These are phyloP conservation scores for Nothura maculosa DNA, from an alignment of 2,797 vertebrate genomes.

Conservation along the genomic window DNA sequence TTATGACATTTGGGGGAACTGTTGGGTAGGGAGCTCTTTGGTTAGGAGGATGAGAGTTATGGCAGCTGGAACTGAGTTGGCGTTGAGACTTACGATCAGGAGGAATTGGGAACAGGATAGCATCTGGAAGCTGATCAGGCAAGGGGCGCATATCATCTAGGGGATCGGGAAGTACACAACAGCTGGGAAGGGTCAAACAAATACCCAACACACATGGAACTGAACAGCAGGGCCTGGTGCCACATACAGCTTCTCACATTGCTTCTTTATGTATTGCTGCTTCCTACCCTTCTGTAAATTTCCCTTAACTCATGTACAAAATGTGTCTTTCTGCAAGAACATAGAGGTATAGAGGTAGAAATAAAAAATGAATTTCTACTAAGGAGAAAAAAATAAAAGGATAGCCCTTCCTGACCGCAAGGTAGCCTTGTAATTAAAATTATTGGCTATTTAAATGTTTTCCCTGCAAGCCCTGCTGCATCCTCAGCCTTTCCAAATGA, in stretches of 20 bases:
- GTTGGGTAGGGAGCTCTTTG: conserved; percentile 24
- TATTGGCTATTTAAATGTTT: background rate
- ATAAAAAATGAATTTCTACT: background rate
- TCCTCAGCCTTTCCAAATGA: accelerated
- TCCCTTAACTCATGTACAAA: background rate
- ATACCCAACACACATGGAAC: conserved; percentile 66
- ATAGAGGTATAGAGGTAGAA: background rate
- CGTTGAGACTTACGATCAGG: conserved; percentile 44
- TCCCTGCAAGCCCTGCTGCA: background rate
- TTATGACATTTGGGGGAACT: conserved; percentile 59
- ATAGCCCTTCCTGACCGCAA: background rate
- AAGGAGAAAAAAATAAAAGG: background rate
- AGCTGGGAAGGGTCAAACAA: conserved; percentile 74
- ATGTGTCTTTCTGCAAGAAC: conserved; percentile 1
- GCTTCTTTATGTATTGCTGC: background rate
- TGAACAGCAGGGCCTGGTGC: conserved; percentile 57
- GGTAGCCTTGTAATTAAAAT: background rate
- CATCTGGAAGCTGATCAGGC: conserved; percentile 75
- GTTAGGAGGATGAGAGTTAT: conserved; percentile 38
- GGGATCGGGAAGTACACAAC: conserved; percentile 65
- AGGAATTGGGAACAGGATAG: conserved; percentile 53
- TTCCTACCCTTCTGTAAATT: conserved; percentile 25
- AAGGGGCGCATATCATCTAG: conserved; percentile 54
- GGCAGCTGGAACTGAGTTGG: conserved; percentile 68
- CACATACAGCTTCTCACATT: background rate